Base-by-base conservation (phyloP, 2,113 vertebrate species). In the Piaya cayana region DNA sequence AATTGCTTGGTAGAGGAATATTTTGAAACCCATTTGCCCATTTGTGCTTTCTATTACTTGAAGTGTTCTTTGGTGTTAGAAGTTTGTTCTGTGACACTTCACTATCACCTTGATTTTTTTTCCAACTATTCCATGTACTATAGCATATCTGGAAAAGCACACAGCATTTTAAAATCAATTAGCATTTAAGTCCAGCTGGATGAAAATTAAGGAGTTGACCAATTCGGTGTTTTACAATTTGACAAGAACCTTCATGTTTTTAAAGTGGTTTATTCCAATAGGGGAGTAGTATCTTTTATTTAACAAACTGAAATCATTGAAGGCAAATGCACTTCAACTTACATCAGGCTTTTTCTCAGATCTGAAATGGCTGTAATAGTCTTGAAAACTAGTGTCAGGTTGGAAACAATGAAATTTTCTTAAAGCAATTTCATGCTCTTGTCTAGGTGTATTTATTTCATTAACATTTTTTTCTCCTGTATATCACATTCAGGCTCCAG, bases 391-490 rank as follows among this genome's bases (percentile, higher is more conserved):
- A 56, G 56, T 17, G 5, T 22, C 71, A 12, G 12, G 15, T 72
- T 76, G 37, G 25, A 83, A 83, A 60, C 20, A 63, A n/a, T 26
- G 49, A 56, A 2, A 14, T 69, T 80, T 91, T 86, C 52, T 72
- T 12, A 30, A 34, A 64, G 19, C 8, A 53, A 72, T 56, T 80
- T 60, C 37, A 76, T 64, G 15, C 13, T 13, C 12, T 23, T 60
- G 8, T 27, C 9, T 32, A 26, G 15, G 6, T 88, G 34, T 43
- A 63, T 63, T 60, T 83, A 30, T 43, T 8, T 15, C 12, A 36
- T 15, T 21, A 10, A 8, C 4, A 39, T 67, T 86, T 52, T 52
- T 5, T 0, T 39, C 0, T 8, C 6, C 32, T 15, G 3, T 12
- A 6, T 42, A 12, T 39, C 65, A 45, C 52, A 23, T 68, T 71